These are phyloP conservation scores for Chrysotoxum bicinctum DNA, from an alignment of 2,888 invertebrate genomes.

Conservation along the genomic window DNA sequence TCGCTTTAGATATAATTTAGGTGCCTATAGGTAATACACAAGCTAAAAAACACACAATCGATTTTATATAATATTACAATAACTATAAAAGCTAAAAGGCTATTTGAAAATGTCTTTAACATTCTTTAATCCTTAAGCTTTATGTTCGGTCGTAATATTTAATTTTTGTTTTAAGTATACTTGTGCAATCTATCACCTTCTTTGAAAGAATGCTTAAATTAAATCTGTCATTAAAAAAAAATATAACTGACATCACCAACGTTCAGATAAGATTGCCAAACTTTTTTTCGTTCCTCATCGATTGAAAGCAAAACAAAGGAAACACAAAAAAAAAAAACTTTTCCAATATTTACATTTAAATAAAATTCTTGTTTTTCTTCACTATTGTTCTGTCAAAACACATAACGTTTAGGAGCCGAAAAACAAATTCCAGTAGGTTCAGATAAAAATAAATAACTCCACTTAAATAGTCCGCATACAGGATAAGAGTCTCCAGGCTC, in stretches of 20 bases:
- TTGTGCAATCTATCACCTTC: not conserved
- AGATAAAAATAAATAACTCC: conserved; percentile 21
- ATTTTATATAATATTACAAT: too few species aligned
- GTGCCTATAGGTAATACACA: too few species aligned
- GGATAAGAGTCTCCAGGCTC: conserved; percentile 38
- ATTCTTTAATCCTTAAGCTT: not conserved
- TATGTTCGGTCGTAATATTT: not conserved
- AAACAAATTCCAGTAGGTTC: conserved; percentile 4
- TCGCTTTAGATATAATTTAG: too few species aligned
- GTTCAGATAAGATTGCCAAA: conserved; percentile 3
- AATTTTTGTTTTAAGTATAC: not conserved
- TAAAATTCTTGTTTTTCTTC: conserved; percentile 6
- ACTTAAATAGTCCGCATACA: conserved; percentile 41
- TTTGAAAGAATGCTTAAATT: conserved; percentile 2
- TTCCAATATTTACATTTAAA: conserved; percentile 15
- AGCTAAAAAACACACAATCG: too few species aligned
- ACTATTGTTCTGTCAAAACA: conserved; percentile 31
- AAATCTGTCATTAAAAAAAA: not conserved
- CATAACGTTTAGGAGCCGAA: conserved; percentile 1
- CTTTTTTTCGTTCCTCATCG: conserved; percentile 7
- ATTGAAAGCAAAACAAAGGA: not conserved
- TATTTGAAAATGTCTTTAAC: not conserved
- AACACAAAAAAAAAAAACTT: not conserved
- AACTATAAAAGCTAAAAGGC: not conserved
- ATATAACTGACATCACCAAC: not conserved